Base-by-base conservation (phyloP, 2,888 invertebrate genomes). In the Oscheius sp. region DNA sequence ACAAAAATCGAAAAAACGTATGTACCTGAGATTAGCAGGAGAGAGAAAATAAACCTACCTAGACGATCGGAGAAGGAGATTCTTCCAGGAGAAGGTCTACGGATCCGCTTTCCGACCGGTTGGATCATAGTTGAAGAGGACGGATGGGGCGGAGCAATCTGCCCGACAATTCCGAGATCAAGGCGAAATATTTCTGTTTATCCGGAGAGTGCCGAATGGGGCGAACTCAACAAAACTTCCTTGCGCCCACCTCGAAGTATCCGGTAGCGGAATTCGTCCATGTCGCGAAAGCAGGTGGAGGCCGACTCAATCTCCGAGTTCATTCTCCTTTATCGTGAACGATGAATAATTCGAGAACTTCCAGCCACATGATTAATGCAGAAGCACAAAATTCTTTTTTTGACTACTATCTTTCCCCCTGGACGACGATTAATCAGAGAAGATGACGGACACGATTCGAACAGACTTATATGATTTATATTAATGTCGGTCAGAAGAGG, bases 41-140 rank as follows among this genome's bases (percentile, higher is more conserved):
- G 4, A 25, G 23, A 20, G 17, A n/a, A 20, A 45, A 17, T 12
- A 2, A 39, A 45, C 63, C 68, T 72, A 76, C 74, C 76, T 65
- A 76, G 64, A 27, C 73, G 76, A 69, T 76, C 76, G 50, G 71
- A 70, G 65, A 76, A 76, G 29, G 76, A 76, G 37, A 76, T 76
- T 65, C 76, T 66, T 46, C 74, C 69, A 55, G 74, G 72, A 46
- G 76, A 76, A 34, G 76, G 57, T 58, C 76, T 66, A 39, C 70
- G 71, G 64, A 69, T 68, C 52, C 65, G n/a, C 34, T 64, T 69
- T 46, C 65, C 69, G 65, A 58, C 69, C 33, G 73, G 64, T 12
- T 23, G 15, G 27, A 17, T 8, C 45, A 61, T 45, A 10, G 34
- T 3, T 15, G 34, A 34, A 55, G 55, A 6, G 34, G n/a, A 5